Evolutionary conservation across 1,140 invertebrate species (phyloP), one percentile per base, ranked within the genome.

Genomic region (Dufourea novaeangliae): DNA sequence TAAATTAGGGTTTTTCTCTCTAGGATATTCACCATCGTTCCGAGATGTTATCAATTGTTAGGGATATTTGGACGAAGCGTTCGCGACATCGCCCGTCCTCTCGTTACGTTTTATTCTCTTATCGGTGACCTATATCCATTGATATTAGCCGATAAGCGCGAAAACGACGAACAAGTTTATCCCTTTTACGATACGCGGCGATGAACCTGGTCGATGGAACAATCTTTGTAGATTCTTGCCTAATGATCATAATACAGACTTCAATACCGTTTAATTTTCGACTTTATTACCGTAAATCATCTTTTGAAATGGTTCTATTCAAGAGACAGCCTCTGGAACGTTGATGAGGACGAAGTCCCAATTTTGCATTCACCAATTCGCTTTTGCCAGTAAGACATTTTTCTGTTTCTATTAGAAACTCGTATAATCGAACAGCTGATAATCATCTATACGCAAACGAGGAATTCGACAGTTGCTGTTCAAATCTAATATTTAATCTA

Each of bases 261-360:
- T 73, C 62, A 73, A 67, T 80, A 39, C 74, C 61, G 66, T n/a
- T n/a, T n/a, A n/a, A n/a, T n/a, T n/a, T n/a, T n/a, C n/a, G n/a
- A n/a, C n/a, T n/a, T n/a, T n/a, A n/a, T n/a, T n/a, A n/a, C n/a
- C 77, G 74, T 75, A 75, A 79, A 74, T 79, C 71, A 78, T 57
- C 46, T 11, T 17, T 41, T 25, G 57, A 64, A 79, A 52, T 39
- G 73, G 52, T 44, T 39, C 62, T 29, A 39, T 17, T 59, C 22
- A 79, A 39, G 50, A 74, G 39, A 14, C 34, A 78, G 17, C 20
- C 32, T 17, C 37, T 11, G 10, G 52, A 14, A 7, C 22, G 22
- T n/a, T n/a, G n/a, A n/a, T 1, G 52, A 27, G 11, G 25, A 14
- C 52, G 11, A 14, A 12, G 52, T 11, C 25, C 52, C 52, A 27